Percentiles rank a stretch among this genome's conserved stretches.
phyloP scores from a whole-genome alignment of 2,113 vertebrate genomes.

The Scatophagus argus region DNA sequence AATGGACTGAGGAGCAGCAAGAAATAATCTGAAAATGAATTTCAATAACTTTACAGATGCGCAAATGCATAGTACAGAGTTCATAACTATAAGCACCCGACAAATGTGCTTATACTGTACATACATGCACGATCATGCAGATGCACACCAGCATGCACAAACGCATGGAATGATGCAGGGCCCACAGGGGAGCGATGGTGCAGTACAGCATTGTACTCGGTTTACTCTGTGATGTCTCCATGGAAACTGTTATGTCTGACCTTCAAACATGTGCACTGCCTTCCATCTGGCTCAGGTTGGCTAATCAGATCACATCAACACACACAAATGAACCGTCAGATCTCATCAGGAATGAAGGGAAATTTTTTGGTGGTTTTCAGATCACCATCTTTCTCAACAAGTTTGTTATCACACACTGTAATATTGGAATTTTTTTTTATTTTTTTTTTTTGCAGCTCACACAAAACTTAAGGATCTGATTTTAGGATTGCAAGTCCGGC shows the following conservation, averaged over 20 bases:
- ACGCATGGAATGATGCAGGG: conserved; percentile 36
- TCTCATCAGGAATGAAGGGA: conserved; percentile 15
- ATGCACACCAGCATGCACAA: not conserved
- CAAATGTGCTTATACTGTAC: conserved; percentile 9
- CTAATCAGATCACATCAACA: conserved; percentile 68
- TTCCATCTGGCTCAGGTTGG: conserved; percentile 75
- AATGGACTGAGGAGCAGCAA: not conserved
- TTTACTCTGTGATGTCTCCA: conserved; percentile 78
- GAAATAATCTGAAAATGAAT: not conserved
- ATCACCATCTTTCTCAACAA: not conserved
- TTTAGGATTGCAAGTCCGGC: conserved; percentile 5
- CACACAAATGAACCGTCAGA: conserved; percentile 46
- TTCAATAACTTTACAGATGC: not conserved
- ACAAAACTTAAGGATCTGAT: conserved; percentile 23
- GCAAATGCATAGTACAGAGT: not conserved
- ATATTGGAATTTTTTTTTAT: not conserved
- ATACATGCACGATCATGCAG: conserved; percentile 13
- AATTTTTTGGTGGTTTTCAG: not conserved
- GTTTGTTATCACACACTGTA: not conserved
- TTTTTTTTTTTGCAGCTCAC: not conserved
- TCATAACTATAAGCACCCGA: conserved; percentile 1
- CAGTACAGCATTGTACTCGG: conserved; percentile 47
- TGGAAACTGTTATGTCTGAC: conserved; percentile 83
- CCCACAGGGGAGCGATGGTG: conserved; percentile 43
- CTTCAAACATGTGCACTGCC: conserved; percentile 75